Evolutionary conservation across 2,797 vertebrate genomes (phyloP).

Genomic region (Tragopan temminckii): DNA sequence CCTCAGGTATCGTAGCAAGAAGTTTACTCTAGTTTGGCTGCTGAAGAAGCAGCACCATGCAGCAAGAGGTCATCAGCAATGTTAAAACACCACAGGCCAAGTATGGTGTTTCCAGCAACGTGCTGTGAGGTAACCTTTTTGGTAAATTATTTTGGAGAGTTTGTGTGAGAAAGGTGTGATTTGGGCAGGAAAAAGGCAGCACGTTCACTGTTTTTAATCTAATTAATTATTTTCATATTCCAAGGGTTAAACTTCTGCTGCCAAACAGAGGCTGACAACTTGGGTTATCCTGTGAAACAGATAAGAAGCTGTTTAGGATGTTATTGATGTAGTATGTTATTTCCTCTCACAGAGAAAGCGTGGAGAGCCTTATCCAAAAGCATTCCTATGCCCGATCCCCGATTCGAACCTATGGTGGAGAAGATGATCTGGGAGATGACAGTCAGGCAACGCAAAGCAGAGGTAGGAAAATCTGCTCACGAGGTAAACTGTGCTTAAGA

Average conservation of each 20-base stretch:
- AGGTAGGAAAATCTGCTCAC: conserved; percentile 80
- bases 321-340: not conserved
- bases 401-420: conserved; percentile 94
- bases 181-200: not conserved
- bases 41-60: not conserved
- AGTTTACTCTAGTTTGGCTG: not conserved
- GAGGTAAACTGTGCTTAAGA: not conserved
- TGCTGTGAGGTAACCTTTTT: not conserved
- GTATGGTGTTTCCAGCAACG: not conserved
- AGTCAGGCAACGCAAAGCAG: conserved; percentile 87
- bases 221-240: not conserved
- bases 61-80: not conserved
- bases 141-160: not conserved
- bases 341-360: conserved; percentile 92
- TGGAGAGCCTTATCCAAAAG: conserved; percentile 99
- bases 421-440: conserved; percentile 94
- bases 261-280: not conserved
- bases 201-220: not conserved
- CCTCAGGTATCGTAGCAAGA: not conserved
- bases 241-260: not conserved
- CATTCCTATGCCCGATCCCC: conserved; percentile 98
- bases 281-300: not conserved
- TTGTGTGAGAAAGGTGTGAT: not conserved
- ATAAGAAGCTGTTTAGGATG: not conserved
- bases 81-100: not conserved